Conservation (phyloP, 2,888 invertebrate genomes). For the Resseliella maxima region DNA sequence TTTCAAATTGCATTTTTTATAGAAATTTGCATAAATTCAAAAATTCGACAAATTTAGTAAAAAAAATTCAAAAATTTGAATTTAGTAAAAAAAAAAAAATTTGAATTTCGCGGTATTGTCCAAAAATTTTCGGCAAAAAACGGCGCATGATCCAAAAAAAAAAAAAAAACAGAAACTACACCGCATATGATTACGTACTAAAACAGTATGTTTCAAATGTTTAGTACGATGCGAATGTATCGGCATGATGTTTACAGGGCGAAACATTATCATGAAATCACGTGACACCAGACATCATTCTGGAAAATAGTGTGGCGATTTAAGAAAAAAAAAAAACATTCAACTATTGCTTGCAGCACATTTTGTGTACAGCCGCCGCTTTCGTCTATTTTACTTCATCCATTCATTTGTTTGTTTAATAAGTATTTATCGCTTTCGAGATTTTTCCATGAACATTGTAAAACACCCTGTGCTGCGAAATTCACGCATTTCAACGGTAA, state of each 20-base stretch:
- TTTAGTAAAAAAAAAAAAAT: neutral
- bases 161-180: no score
- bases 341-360: no score
- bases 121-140: neutral
- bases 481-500: constrained; percentile 27
- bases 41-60: no score
- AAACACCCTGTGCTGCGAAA: neutral
- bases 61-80: no score
- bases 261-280: neutral
- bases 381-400: no score
- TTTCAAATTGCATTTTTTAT: no score
- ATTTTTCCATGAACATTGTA: neutral
- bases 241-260: neutral
- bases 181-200: neutral
- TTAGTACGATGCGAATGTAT: neutral
- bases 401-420: no score
- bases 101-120: neutral
- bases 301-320: neutral
- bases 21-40: no score
- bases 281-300: neutral
- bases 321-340: no score
- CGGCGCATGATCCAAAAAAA: neutral
- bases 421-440: no score
- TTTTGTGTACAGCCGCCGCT: no score
- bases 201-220: neutral